Conservation (phyloP, 2,113 vertebrate species). For the Perca fluviatilis region DNA sequence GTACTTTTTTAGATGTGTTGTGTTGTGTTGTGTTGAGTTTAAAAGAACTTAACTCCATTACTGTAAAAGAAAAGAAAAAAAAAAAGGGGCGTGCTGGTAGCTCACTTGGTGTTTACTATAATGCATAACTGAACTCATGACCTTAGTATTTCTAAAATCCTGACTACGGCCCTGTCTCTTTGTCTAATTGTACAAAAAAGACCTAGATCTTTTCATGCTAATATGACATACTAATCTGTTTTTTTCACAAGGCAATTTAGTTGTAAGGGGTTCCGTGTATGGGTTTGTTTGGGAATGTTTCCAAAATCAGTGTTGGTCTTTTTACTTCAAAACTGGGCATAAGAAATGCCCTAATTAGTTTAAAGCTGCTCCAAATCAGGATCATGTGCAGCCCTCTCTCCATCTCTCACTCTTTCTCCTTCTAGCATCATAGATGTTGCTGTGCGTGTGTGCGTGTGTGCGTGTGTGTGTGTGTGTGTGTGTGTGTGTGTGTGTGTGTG, state of each 20-base stretch:
- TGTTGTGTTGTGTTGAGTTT: background rate
- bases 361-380: conserved; percentile 57
- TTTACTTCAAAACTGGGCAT: conserved; percentile 51
- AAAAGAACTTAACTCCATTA: background rate
- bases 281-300: conserved; percentile 46
- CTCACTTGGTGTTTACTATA: too few species aligned
- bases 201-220: conserved; percentile 19
- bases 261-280: conserved; percentile 5
- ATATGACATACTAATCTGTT: conserved; percentile 23
- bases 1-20: background rate
- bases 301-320: conserved; percentile 40
- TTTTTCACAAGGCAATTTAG: conserved; percentile 13
- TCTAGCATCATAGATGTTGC: conserved; percentile 4
- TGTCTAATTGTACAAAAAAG: conserved; percentile 21
- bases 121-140: background rate
- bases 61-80: too few species aligned
- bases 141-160: background rate
- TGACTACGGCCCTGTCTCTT: background rate
- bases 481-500: background rate
- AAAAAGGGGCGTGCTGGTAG: background rate
- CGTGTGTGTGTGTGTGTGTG: background rate
- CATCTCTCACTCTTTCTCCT: background rate
- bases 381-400: conserved; percentile 46
- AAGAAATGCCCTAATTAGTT: conserved; percentile 56
- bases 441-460: background rate